These are phyloP conservation scores for Microtus obscurus DNA, from an alignment of 2,797 vertebrate species.

Conservation along the genomic window DNA sequence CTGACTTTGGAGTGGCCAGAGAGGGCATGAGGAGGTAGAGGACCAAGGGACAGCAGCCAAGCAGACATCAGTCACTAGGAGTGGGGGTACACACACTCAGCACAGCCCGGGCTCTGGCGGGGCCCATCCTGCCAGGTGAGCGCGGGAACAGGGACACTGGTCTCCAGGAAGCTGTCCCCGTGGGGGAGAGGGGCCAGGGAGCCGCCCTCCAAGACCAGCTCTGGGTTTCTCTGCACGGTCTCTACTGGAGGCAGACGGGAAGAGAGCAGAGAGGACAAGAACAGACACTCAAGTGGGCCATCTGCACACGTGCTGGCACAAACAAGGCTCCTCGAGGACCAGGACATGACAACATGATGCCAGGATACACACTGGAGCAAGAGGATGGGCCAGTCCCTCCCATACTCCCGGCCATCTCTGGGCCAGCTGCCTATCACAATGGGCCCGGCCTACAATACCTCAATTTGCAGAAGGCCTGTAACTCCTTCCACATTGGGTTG, in stretches of 20 bases:
- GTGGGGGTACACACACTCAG: conserved; percentile 96
- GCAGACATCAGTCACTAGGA: conserved; percentile 36
- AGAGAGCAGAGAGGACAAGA: conserved; percentile 90
- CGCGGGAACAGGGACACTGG: conserved; percentile 96
- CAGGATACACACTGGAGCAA: conserved; percentile 5
- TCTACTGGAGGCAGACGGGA: conserved; percentile 93
- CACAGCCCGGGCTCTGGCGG: conserved; percentile 90
- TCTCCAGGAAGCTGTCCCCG: conserved; percentile 97
- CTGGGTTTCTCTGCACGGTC: conserved; percentile 97
- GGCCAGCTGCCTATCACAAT: neutral
- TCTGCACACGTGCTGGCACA: neutral
- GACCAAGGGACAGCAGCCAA: conserved; percentile 71
- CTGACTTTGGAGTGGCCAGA: neutral
- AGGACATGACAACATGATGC: conserved; percentile 23
- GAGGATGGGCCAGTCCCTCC: neutral
- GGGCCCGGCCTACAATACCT: neutral
- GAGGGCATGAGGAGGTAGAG: conserved; percentile 16
- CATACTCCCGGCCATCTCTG: neutral
- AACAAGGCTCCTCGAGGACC: conserved; percentile 12
- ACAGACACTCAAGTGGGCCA: conserved; percentile 87
- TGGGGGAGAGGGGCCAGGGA: conserved; percentile 92
- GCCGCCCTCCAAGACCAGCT: conserved; percentile 95
- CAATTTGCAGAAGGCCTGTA: neutral
- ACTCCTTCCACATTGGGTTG: neutral
- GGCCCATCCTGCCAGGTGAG: conserved; percentile 95